phyloP scores from a whole-genome alignment of 2,888 invertebrate genomes.

The Athetis lepigone region DNA sequence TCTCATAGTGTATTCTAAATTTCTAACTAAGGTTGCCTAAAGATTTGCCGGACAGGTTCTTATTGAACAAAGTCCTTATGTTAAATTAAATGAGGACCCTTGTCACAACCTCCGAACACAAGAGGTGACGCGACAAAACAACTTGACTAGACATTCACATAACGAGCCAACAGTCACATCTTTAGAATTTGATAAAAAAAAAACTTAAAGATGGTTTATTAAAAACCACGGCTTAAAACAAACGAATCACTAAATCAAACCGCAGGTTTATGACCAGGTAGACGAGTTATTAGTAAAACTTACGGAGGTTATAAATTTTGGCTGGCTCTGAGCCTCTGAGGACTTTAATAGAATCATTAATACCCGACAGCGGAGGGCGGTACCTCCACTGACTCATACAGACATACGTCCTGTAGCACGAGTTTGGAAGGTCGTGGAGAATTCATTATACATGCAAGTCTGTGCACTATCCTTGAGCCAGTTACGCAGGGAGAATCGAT shows the following conservation, averaged over 20 bases:
- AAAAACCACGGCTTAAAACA: constrained; percentile 58
- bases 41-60: background rate
- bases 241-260: constrained; percentile 63
- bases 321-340: constrained; percentile 67
- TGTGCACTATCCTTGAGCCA: constrained; percentile 51
- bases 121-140: constrained; percentile 51
- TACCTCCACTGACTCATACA: constrained; percentile 47
- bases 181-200: constrained; percentile 34
- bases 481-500: constrained; percentile 46
- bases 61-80: constrained; percentile 14
- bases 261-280: constrained; percentile 62
- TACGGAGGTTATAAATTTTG: constrained; percentile 74
- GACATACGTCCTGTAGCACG: constrained; percentile 19
- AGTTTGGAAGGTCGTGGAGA: constrained; percentile 55
- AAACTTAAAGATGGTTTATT: constrained; percentile 26
- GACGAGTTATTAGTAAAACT: constrained; percentile 64
- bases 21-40: constrained; percentile 4
- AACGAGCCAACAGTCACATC: constrained; percentile 48
- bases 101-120: constrained; percentile 45
- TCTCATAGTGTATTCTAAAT: constrained; percentile 4
- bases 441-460: constrained; percentile 48
- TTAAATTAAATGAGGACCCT: constrained; percentile 53
- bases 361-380: constrained; percentile 45
- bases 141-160: constrained; percentile 29
- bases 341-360: constrained; percentile 74